These are phyloP conservation scores for Sebastes diaconus DNA, from an alignment of 2,797 vertebrate genomes.

Conservation along the genomic window DNA sequence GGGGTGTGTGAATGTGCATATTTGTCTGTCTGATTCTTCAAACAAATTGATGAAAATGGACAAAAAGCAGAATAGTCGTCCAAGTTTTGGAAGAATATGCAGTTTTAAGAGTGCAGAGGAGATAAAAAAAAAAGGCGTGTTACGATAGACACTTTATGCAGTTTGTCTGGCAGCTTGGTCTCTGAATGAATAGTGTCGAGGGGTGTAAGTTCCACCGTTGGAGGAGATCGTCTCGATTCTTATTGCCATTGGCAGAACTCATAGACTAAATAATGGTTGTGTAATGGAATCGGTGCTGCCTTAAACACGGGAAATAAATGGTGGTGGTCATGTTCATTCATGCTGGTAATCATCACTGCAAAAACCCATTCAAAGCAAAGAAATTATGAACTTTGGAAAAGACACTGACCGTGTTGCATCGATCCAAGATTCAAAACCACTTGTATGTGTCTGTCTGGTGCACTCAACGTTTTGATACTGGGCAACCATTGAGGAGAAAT, in stretches of 20 bases:
- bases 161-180: constrained; percentile 25
- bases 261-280: constrained; percentile 76
- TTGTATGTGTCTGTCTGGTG: constrained; percentile 36
- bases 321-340: constrained; percentile 73
- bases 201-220: constrained; percentile 52
- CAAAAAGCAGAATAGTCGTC: background rate
- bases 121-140: constrained; percentile 26
- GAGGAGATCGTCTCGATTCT: constrained; percentile 69
- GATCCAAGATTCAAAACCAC: constrained; percentile 48
- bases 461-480: constrained; percentile 45
- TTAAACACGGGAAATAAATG: constrained; percentile 69
- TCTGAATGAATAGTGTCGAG: constrained; percentile 46
- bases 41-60: background rate
- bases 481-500: constrained; percentile 48
- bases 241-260: constrained; percentile 71
- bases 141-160: constrained; percentile 14
- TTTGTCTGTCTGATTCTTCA: background rate
- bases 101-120: constrained; percentile 7
- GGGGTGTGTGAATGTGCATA: background rate
- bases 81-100: constrained; percentile 8
- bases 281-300: constrained; percentile 68
- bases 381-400: constrained; percentile 73
- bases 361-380: constrained; percentile 64
- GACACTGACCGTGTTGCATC: constrained; percentile 21
- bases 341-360: constrained; percentile 65